phyloP scores from a whole-genome alignment of 2,113 vertebrate genomes.

The Empidonax traillii region DNA sequence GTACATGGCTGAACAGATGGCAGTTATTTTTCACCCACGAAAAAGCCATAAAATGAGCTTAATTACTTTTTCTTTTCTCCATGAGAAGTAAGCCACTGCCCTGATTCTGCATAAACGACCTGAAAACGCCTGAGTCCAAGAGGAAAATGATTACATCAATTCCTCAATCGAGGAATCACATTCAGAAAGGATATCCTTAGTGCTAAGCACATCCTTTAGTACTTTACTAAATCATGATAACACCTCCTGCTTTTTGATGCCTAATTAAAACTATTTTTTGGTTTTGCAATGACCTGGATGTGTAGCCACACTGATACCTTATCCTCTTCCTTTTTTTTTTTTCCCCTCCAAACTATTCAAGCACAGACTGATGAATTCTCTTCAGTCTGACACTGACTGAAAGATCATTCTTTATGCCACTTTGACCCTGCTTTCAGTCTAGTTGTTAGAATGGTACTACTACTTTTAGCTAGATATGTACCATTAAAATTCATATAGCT shows the following conservation, averaged over 20 bases:
- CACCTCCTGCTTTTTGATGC: not conserved
- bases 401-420: not conserved
- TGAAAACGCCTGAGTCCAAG: not conserved
- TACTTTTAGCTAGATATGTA: not conserved
- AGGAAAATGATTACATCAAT: not conserved
- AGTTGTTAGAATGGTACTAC: not conserved
- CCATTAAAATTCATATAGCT: not conserved
- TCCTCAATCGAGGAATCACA: not conserved
- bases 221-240: not conserved
- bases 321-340: not conserved
- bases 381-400: not conserved
- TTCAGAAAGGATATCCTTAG: not conserved
- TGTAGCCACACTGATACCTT: accelerated
- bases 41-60: not conserved
- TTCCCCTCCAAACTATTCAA: not conserved
- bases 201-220: not conserved
- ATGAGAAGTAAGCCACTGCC: not conserved
- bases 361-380: not conserved
- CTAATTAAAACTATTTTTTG: not conserved
- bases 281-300: not conserved
- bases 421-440: not conserved
- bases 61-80: not conserved
- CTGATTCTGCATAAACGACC: not conserved
- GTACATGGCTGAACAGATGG: not conserved
- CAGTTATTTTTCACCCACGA: not conserved